Base-by-base conservation (phyloP, 2,888 invertebrate genomes). In the Syrista parreyssii region DNA sequence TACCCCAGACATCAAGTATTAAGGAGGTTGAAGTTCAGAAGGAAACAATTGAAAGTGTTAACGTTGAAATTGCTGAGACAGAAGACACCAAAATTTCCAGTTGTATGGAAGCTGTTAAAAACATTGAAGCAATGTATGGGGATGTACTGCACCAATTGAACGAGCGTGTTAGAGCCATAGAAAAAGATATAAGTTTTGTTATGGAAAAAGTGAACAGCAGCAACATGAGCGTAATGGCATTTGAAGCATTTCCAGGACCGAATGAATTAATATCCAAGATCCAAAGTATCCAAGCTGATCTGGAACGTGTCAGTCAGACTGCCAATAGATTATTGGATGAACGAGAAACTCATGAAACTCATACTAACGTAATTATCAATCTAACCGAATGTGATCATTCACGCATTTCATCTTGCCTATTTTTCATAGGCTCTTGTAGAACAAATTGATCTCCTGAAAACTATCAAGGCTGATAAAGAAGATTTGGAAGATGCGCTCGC, bases 401-500 rank as follows among this genome's bases (percentile, higher is more conserved):
- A 1, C 4, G 23, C 11, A n/a, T 36, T 71, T 55, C 9, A 55
- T 23, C 23, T 23, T 23, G 23, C 23, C 55, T 1, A 30, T 68
- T 76, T 15, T n/a, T 9, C 23, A n/a, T 83, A 95, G 95, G 92
- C 93, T 12, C 88, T 95, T 73, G 86, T 93, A 77, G 95, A 95
- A 88, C 94, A 95, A 92, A 93, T 95, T 74, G 95, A 95, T 84
- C 84, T 94, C 23, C 86, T 96, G 81, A 95, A 94, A 86, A 93
- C 92, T 0, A 92, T 94, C 0, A 96, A 96, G 90, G 93, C 96
- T 6, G 95, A 96, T 84, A 94, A 94, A 80, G 95, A 94, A 83
- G 95, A 95, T 83, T 92, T 96, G 84, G 94, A 94, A 78, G 95
- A 95, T 80, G 94, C 95, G 2, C 92, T 96, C 84, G 95, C 96